Evolutionary conservation across 2,113 vertebrate genomes (phyloP).

Genomic region (Corvus moneduloides): DNA sequence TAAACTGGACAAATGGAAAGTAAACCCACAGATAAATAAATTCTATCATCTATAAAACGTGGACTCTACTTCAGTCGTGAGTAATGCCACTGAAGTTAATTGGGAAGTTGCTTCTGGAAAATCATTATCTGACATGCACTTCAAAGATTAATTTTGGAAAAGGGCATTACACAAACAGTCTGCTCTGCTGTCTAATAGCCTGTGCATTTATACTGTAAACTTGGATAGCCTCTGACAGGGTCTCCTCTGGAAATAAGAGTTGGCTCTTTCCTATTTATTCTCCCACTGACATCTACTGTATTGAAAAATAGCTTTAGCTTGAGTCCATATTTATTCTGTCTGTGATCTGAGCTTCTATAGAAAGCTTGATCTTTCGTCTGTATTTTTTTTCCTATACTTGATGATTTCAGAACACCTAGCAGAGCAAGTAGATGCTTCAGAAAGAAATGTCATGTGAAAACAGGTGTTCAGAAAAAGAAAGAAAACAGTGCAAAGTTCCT

Average conservation of each 20-base stretch:
- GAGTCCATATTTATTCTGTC: neutral
- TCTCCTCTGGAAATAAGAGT: neutral
- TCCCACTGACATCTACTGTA: neutral
- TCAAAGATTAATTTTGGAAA: neutral
- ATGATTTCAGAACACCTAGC: neutral
- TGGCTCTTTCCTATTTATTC: neutral
- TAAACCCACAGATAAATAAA: neutral
- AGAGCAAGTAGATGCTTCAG: neutral
- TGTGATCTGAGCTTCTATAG: neutral
- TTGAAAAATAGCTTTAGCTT: neutral
- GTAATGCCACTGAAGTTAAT: neutral
- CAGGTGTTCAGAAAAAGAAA: neutral
- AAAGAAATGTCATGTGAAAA: neutral
- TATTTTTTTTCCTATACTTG: neutral
- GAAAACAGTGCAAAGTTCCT: neutral
- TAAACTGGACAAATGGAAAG: neutral
- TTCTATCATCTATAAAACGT: neutral
- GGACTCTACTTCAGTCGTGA: neutral
- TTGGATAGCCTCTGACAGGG: rapidly evolving
- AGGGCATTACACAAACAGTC: neutral
- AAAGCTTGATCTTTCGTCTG: neutral
- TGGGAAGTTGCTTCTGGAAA: neutral
- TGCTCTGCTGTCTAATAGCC: neutral
- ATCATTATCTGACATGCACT: neutral
- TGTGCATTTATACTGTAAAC: neutral